phyloP scores from a whole-genome alignment of 2,797 vertebrate genomes.

The Malurus leucopterus region DNA sequence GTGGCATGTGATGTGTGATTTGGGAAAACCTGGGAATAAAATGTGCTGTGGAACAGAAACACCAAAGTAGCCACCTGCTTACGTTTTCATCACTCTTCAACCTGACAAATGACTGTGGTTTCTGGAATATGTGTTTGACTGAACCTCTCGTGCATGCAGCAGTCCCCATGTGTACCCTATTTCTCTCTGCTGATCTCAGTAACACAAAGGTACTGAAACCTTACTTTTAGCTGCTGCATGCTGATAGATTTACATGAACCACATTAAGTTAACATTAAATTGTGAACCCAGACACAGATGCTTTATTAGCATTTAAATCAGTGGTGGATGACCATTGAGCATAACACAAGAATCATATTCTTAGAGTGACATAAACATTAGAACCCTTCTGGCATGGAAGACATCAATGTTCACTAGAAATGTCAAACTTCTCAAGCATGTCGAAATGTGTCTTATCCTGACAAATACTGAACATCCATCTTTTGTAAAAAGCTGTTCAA shows the following conservation, averaged over 20 bases:
- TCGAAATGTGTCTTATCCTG: not conserved
- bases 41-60: not conserved
- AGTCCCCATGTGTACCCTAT: not conserved
- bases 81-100: not conserved
- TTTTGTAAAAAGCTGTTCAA: not conserved
- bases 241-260: not conserved
- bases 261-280: not conserved
- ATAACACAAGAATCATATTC: not conserved
- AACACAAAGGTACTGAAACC: not conserved
- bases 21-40: not conserved
- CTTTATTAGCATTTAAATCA: not conserved
- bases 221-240: not conserved
- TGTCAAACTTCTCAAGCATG: slow-evolving; percentile 5
- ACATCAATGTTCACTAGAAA: not conserved
- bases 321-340: not conserved
- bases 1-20: not conserved
- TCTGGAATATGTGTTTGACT: not conserved
- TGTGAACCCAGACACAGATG: not conserved
- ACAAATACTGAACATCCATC: not conserved
- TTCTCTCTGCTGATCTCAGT: not conserved
- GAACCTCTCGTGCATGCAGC: not conserved
- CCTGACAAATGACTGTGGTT: not conserved
- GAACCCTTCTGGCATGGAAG: not conserved
- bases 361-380: not conserved
- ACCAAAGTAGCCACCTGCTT: not conserved